Evolutionary conservation across 2,113 vertebrate species (phyloP).

Genomic region (Lepus americanus): DNA sequence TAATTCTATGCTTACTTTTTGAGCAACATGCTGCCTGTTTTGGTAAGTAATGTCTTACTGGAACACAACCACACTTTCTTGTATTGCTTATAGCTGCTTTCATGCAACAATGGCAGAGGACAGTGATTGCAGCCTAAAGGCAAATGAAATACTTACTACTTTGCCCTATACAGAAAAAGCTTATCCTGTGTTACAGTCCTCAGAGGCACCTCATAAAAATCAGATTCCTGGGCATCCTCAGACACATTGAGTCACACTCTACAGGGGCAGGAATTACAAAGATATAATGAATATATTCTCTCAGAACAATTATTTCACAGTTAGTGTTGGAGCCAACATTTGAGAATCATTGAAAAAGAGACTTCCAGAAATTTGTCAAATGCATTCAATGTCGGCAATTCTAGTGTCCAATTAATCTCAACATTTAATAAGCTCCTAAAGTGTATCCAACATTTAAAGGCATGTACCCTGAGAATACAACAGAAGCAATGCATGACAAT

Average conservation of each 20-base stretch:
- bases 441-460: not conserved
- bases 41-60: constrained; percentile 30
- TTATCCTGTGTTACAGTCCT: not conserved
- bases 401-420: not conserved
- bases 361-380: not conserved
- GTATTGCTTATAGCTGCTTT: not conserved
- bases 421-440: not conserved
- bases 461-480: not conserved
- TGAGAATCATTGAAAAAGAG: not conserved
- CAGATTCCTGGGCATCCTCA: not conserved
- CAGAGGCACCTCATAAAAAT: not conserved
- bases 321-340: not conserved
- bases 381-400: not conserved
- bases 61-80: not conserved
- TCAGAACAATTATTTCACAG: not conserved
- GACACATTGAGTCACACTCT: not conserved
- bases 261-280: not conserved
- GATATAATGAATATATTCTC: not conserved
- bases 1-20: not conserved
- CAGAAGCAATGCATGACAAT: not conserved
- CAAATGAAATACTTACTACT: not conserved
- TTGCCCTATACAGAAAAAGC: not conserved
- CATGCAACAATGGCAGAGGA: not conserved
- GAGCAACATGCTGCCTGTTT: not conserved
- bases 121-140: not conserved